Conservation (phyloP, 1,140 invertebrate genomes). For the Drosophila miranda region DNA sequence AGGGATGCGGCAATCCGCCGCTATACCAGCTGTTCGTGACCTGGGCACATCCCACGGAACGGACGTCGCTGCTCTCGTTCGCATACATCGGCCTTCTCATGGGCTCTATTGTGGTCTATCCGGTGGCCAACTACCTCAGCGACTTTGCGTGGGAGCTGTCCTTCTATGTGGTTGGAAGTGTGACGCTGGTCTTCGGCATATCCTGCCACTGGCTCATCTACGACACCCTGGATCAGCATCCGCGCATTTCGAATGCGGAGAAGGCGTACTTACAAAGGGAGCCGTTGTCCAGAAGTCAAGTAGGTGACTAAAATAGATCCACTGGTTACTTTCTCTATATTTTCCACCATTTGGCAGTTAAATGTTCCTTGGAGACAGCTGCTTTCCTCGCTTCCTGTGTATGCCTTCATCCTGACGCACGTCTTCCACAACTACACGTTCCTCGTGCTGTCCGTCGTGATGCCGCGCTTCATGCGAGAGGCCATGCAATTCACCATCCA, state of each 20-base stretch:
- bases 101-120: constrained; percentile 64
- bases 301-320: not conserved
- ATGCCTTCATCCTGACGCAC: constrained; percentile 71
- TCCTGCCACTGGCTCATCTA: constrained; percentile 63
- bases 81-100: constrained; percentile 67
- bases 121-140: constrained; percentile 62
- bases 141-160: constrained; percentile 57
- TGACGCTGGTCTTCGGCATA: constrained; percentile 52
- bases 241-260: constrained; percentile 53
- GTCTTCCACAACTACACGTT: constrained; percentile 68
- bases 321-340: not conserved
- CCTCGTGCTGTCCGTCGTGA: constrained; percentile 45
- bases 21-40: constrained; percentile 70
- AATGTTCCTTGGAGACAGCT: constrained; percentile 60
- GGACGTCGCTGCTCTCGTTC: constrained; percentile 65
- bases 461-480: constrained; percentile 71
- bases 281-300: constrained; percentile 15
- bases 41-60: constrained; percentile 77
- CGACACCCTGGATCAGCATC: constrained; percentile 66
- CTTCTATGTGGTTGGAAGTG: constrained; percentile 65
- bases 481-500: constrained; percentile 61
- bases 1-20: constrained; percentile 72
- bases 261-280: constrained; percentile 45
- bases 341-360: constrained; percentile 17
- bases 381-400: constrained; percentile 49